Base-by-base conservation (phyloP, 2,797 vertebrate species). In the Chaenodraco wilsoni region DNA sequence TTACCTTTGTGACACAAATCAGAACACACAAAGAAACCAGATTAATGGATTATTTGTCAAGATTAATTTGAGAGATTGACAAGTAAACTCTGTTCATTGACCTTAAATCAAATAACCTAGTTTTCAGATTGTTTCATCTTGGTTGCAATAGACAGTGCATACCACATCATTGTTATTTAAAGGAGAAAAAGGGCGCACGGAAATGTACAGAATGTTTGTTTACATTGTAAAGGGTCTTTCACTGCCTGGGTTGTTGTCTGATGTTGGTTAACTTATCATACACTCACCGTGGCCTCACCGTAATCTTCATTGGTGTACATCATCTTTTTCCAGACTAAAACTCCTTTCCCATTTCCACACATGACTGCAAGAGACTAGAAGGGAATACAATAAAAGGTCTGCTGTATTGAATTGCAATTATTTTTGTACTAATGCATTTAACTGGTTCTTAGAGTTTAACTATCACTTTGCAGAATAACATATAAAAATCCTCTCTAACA, bases 21-120 rank as follows among this genome's bases (percentile, higher is more conserved):
- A 69, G 75, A 71, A 68, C 63, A 52, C 57, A 61, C 48, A 79
- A 58, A 63, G 52, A 60, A 66, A 46, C 51, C 43, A 73, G 62
- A 73, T 46, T 59, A 64, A 57, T 37, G 55, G 57, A 46, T 59
- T 19, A 19, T 19, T 19, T 19, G 54, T 49, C 59, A 65, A 56
- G 54, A 61, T 57, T 66, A 56, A 70, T 70, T 61, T 74, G 3
- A 64, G 57, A 63, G 57, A 75, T 11, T 66, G 61, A 65, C 37
- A 40, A 43, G 48, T 55, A 44, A 41, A 5, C 14, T 33, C 56
- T 41, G 16, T 59, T 37, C 57, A 11, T 57, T 57, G 40, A 69
- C 66, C 60, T 51, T 37, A 44, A 57, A 63, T 23, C 27, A 64
- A 64, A 64, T 46, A 64, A 51, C 15, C 40, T 51, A 44, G 19